Evolutionary conservation across 1,140 invertebrate species (phyloP).

Genomic region (Formica selysi): DNA sequence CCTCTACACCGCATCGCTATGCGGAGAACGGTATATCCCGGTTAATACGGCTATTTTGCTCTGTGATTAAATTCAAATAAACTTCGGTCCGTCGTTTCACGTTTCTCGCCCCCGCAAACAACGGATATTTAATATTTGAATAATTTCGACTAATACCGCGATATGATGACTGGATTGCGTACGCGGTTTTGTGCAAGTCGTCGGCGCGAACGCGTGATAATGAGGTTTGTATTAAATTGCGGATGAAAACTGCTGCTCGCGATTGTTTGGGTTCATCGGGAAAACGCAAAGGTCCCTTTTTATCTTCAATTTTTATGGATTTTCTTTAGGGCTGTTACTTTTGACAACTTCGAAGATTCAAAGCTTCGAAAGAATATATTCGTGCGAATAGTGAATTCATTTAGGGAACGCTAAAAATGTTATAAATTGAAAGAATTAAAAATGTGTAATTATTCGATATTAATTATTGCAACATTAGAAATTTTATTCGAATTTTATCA

Average conservation of each 20-base stretch:
- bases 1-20: not conserved
- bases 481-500: no score
- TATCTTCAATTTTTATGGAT: not conserved
- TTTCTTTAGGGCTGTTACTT: no score
- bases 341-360: no score
- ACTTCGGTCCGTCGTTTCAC: conserved; percentile 1
- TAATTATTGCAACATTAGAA: no score
- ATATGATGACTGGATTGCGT: not conserved
- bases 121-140: conserved; percentile 55
- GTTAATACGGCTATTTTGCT: not conserved
- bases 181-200: conserved; percentile 11
- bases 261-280: not conserved
- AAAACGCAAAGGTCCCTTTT: not conserved
- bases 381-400: no score
- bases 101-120: conserved; percentile 8
- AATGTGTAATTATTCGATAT: no score
- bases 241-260: not conserved
- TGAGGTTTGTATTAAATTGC: conserved; percentile 44
- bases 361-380: no score
- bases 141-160: conserved; percentile 46
- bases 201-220: not conserved
- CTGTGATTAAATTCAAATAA: conserved; percentile 65
- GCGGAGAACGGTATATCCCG: not conserved
- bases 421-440: no score
- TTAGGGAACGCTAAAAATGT: no score